phyloP scores from a whole-genome alignment of 2,113 vertebrate species.

The Labeo catla region DNA sequence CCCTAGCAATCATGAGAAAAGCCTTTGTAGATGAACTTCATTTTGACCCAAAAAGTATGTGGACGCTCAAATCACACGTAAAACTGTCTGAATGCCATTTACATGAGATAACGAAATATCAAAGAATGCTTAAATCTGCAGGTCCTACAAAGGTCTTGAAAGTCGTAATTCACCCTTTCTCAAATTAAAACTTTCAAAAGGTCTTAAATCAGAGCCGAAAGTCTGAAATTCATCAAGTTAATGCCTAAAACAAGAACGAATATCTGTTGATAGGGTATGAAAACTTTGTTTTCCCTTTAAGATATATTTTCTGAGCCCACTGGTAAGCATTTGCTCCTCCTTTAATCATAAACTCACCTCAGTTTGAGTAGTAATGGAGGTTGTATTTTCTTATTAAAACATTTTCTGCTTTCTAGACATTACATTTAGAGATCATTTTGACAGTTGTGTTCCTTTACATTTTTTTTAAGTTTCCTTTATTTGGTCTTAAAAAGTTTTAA shows the following conservation, averaged over 20 bases:
- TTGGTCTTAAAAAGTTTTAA: background rate
- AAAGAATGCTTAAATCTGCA: background rate
- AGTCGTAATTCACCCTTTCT: background rate
- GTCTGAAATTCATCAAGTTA: background rate
- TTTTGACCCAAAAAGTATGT: background rate
- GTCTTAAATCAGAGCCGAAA: background rate
- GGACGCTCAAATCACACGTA: background rate
- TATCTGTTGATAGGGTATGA: background rate
- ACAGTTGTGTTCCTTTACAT: too few species aligned
- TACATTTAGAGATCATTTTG: too few species aligned
- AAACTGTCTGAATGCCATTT: background rate
- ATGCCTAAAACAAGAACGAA: background rate
- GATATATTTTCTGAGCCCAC: too few species aligned
- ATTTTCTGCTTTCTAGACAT: too few species aligned
- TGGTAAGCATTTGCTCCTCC: too few species aligned
- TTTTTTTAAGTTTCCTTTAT: background rate
- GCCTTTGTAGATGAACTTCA: constrained; percentile 37
- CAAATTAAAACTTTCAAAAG: too few species aligned
- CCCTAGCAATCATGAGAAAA: constrained; percentile 32
- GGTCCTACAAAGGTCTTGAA: background rate
- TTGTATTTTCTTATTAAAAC: too few species aligned
- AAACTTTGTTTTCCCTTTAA: too few species aligned
- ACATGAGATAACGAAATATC: background rate
- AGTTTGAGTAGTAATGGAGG: too few species aligned
- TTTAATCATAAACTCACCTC: too few species aligned